phyloP scores from a whole-genome alignment of 2,797 vertebrate species.

The Spinus olivaceus region DNA sequence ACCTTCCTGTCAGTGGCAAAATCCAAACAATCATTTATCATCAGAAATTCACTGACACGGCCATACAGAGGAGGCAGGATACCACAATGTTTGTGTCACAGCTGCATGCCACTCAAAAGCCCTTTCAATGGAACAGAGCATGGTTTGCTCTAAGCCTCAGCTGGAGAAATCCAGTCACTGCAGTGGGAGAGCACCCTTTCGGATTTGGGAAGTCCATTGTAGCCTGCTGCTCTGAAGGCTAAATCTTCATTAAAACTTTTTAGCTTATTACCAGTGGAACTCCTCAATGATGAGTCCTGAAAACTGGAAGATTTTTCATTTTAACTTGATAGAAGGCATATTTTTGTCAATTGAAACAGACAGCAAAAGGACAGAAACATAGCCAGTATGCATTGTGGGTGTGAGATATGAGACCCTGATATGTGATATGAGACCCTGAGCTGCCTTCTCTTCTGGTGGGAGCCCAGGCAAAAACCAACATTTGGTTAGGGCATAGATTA shows the following conservation, averaged over 20 bases:
- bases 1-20: not conserved
- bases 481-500: not conserved
- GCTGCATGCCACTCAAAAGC: not conserved
- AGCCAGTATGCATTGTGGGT: accelerated
- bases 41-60: not conserved
- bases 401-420: not conserved
- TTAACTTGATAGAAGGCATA: accelerated
- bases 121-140: not conserved
- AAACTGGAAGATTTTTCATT: not conserved
- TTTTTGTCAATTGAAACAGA: not conserved
- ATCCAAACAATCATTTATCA: not conserved
- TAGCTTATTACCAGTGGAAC: not conserved
- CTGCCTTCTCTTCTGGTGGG: not conserved
- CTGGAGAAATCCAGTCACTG: not conserved
- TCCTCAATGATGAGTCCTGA: not conserved
- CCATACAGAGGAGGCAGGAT: not conserved
- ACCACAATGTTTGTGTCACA: not conserved
- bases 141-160: not conserved
- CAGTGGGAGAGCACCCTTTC: not conserved
- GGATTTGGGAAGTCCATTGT: not conserved
- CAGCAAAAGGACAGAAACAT: not conserved
- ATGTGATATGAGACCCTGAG: not conserved
- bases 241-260: not conserved
- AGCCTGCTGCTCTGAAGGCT: not conserved
- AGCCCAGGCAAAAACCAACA: not conserved